A percentile compares a stretch with the other conserved stretches of the same genome.
Conservation (phyloP, 2,113 vertebrate species). For the Rhinichthys klamathensis region DNA sequence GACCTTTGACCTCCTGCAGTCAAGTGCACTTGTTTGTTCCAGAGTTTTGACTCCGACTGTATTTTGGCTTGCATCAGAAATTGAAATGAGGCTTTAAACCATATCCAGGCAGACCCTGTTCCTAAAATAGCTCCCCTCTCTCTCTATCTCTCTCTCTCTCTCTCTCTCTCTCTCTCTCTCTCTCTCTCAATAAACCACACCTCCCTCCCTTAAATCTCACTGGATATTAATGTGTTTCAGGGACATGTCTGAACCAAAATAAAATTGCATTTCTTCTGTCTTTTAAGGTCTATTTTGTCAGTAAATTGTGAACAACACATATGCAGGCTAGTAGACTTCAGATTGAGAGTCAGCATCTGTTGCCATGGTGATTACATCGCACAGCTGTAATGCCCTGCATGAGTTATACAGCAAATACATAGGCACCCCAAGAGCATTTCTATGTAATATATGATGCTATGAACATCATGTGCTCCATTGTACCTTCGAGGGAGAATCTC, state of each 20-base stretch:
- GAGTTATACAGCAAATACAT: conserved; percentile 11
- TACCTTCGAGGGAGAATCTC: background rate
- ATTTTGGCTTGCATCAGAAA: conserved; percentile 30
- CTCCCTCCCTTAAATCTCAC: background rate
- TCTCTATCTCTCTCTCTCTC: no score
- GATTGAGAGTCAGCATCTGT: conserved; percentile 14
- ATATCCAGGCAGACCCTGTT: conserved; percentile 3
- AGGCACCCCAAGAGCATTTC: background rate
- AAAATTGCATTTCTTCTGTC: background rate
- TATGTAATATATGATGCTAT: background rate
- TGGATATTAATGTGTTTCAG: conserved; percentile 16
- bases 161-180: no score
- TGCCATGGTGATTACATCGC: conserved; percentile 17
- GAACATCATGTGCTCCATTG: background rate
- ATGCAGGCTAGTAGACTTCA: background rate
- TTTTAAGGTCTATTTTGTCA: conserved; percentile 2
- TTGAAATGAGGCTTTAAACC: conserved; percentile 28
- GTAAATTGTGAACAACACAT: conserved; percentile 14
- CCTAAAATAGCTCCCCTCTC: background rate
- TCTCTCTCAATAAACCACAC: background rate
- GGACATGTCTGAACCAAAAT: conserved; percentile 12
- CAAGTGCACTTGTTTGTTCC: conserved; percentile 18
- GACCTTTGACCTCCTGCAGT: conserved; percentile 10
- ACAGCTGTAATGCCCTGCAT: conserved; percentile 1
- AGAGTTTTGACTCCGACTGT: conserved; percentile 16